Evolutionary conservation across 2,797 vertebrate species (phyloP).

Genomic region (Sibirionetta formosa): DNA sequence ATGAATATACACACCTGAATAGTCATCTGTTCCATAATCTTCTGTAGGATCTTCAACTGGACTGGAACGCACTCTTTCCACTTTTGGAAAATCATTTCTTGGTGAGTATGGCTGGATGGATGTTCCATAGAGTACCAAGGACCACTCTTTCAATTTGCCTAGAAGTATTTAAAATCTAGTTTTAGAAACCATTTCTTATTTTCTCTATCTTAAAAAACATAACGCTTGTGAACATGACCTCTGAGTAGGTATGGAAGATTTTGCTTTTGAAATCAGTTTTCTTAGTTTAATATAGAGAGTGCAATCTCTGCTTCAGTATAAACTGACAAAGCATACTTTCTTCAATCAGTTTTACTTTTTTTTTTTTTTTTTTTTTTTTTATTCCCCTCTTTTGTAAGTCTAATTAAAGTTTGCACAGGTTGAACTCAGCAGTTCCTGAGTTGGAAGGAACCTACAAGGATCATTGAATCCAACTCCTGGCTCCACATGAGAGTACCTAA

Average conservation of each 20-base stretch:
- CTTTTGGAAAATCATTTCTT: slow-evolving; percentile 85
- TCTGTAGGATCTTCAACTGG: slow-evolving; percentile 84
- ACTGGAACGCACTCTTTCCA: slow-evolving; percentile 90
- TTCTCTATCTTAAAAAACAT: background rate
- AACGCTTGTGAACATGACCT: background rate
- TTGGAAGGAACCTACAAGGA: no score
- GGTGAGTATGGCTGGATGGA: slow-evolving; percentile 94
- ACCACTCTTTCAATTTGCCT: slow-evolving; percentile 99
- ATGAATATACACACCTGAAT: slow-evolving; percentile 76
- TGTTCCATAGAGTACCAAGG: slow-evolving; percentile 96
- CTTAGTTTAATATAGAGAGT: background rate
- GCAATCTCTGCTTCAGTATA: background rate
- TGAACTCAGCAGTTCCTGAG: background rate
- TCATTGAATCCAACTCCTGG: no score
- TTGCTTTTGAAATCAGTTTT: background rate
- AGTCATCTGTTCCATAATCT: slow-evolving; percentile 84
- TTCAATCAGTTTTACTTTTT: background rate
- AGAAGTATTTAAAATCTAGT: background rate
- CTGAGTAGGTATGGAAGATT: background rate
- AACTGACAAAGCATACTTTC: background rate
- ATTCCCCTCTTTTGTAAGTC: background rate
- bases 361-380: background rate
- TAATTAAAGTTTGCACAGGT: background rate
- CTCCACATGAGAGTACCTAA: no score
- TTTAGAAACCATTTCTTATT: background rate